A percentile compares a stretch with the other conserved stretches of the same genome.
These are phyloP conservation scores for Sebastes wilsoni DNA, from an alignment of 2,797 vertebrate species.

Conservation along the genomic window DNA sequence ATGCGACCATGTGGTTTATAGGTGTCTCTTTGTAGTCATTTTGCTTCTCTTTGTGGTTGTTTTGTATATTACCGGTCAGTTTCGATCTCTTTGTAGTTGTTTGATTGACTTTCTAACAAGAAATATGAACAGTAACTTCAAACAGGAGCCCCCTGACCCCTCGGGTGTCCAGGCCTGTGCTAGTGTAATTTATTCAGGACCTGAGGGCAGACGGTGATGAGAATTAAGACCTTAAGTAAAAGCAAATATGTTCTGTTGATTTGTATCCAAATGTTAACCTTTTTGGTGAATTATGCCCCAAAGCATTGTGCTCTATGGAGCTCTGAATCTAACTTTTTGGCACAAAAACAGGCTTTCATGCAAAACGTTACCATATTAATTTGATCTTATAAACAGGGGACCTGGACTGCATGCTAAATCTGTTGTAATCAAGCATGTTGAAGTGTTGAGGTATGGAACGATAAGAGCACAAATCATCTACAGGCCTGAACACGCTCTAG, in stretches of 20 bases:
- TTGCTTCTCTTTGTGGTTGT: neutral
- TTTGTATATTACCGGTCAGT: neutral
- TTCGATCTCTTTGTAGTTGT: neutral
- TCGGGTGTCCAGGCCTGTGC: neutral
- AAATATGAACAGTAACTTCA: neutral
- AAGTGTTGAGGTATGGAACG: constrained; percentile 27
- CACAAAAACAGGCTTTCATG: constrained; percentile 17
- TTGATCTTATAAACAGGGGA: neutral
- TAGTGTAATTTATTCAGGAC: constrained; percentile 5
- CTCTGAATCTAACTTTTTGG: constrained; percentile 23
- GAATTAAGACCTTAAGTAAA: constrained; percentile 21
- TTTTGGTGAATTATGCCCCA: neutral
- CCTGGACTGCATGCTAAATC: constrained; percentile 6
- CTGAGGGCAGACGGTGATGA: neutral
- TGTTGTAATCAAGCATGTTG: constrained; percentile 11
- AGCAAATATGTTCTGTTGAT: constrained; percentile 3
- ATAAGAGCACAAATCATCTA: constrained; percentile 10
- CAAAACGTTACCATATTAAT: constrained; percentile 30
- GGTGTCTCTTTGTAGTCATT: neutral
- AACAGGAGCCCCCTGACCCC: neutral
- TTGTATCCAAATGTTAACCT: constrained; percentile 12
- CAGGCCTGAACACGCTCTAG: constrained; percentile 1
- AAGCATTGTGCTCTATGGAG: neutral
- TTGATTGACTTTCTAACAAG: neutral
- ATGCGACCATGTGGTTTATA: neutral